Evolutionary conservation across 2,888 invertebrate species (phyloP).

Genomic region (Perizoma affinitatum): DNA sequence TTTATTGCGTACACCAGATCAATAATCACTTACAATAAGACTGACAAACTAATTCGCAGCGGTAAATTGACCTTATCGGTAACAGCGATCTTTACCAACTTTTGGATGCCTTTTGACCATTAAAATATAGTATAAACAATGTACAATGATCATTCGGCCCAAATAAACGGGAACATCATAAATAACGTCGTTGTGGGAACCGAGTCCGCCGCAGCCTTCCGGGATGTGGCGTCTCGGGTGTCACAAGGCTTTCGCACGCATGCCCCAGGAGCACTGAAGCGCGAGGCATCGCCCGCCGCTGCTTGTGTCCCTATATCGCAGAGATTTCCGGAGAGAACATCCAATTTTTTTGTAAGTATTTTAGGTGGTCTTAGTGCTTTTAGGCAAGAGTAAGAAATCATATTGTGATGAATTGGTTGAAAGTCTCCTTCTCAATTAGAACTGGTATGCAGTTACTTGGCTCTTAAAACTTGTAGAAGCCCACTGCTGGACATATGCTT

Average conservation of each 20-base stretch:
- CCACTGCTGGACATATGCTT: no score
- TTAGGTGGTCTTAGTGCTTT: conserved; percentile 8
- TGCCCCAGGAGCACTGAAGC: conserved; percentile 61
- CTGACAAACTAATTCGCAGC: no score
- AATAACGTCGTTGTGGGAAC: conserved; percentile 60
- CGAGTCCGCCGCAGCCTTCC: conserved; percentile 73
- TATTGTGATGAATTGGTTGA: no score
- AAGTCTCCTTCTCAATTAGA: background rate
- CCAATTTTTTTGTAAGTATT: conserved; percentile 12
- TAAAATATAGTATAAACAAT: conserved; percentile 32
- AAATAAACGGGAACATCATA: conserved; percentile 35
- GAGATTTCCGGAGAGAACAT: conserved; percentile 33
- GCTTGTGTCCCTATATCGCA: conserved; percentile 42
- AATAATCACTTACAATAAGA: no score
- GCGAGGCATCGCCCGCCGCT: conserved; percentile 59
- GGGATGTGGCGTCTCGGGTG: conserved; percentile 81
- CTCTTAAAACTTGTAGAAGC: no score
- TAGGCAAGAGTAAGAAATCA: background rate
- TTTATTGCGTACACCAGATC: no score
- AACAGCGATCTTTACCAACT: no score
- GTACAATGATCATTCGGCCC: conserved; percentile 33
- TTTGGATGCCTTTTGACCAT: no score
- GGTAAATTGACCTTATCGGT: no score
- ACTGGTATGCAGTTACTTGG: no score
- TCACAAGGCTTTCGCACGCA: conserved; percentile 75